Base-by-base conservation (phyloP, 2,888 invertebrate species). In the Caenorhabditis sp. region DNA sequence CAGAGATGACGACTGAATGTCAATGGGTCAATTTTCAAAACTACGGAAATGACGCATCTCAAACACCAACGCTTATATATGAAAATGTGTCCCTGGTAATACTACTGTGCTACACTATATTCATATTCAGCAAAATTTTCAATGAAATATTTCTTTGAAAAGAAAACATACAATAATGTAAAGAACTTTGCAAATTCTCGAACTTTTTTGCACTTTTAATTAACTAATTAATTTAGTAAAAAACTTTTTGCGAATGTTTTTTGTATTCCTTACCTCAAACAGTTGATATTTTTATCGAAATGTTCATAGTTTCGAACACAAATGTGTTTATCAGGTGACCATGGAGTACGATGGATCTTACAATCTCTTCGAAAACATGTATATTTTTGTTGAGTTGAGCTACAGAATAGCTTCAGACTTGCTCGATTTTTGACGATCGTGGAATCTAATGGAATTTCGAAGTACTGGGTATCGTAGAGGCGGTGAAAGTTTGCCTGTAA, bases 291-390 rank as follows among this genome's bases (percentile, higher is more conserved):
- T 21, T 65, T 58, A 31, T 70, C 68, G 25, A 79, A 79, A 10
- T 70, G 54, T 8, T 68, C 69, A 53, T 70, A 64, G 25, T 77
- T 59, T 43, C 63, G 65, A 1, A 75, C 36, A 54, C 79, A 79
- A 21, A 79, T 77, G 43, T 77, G 75, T 20, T 74, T 69, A 50
- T 77, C 79, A 1, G 79, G 72, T 14, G 76, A 70, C 79, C 79
- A 79, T 0, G 70, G 72, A 2, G 75, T 70, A 17, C 66, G 66
- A 43, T 38, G 38, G 26, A 75, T 75, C 25, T 54, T 66, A 25
- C 71, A 76, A 63, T 76, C 76, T 49, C 63, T 69, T 0, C 70
- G 68, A 5, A 73, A 62, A 50, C 70, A 77, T 1, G 65, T 53
- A 59, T 70, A 75, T 50, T 75, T 75, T 56, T 78, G 78, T 5